A percentile compares a stretch with the other conserved stretches of the same genome.
These are phyloP conservation scores for Scaptomyza hsui DNA, from an alignment of 1,140 invertebrate genomes.

Conservation along the genomic window DNA sequence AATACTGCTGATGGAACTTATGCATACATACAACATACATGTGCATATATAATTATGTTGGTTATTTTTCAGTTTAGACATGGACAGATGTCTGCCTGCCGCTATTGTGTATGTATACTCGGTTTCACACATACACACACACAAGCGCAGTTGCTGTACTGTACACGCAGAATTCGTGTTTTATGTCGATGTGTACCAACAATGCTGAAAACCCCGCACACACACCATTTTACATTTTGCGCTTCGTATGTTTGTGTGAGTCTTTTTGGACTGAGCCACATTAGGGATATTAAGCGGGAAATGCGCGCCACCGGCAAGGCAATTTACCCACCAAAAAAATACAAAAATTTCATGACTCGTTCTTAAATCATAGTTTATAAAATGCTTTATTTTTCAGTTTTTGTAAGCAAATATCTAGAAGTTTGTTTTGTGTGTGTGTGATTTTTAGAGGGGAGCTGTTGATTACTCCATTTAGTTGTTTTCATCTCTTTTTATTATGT, in stretches of 20 bases:
- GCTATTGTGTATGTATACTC: conserved; percentile 68
- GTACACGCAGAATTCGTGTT: conserved; percentile 17
- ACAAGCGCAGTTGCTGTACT: conserved; percentile 26
- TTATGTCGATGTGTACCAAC: conserved; percentile 16
- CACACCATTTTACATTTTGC: conserved; percentile 23
- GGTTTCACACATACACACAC: conserved; percentile 50
- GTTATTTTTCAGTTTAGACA: conserved; percentile 1
- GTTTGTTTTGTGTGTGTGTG: conserved; percentile 32
- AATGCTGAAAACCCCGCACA: conserved; percentile 35
- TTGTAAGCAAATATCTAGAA: conserved; percentile 38
- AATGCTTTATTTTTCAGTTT: conserved; percentile 70
- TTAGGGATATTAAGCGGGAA: conserved; percentile 65
- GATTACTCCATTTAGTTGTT: conserved; percentile 10
- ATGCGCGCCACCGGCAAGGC: conserved; percentile 58
- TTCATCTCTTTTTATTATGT: conserved; percentile 13
- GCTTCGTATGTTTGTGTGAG: conserved; percentile 7
- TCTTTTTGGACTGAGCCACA: conserved; percentile 16
- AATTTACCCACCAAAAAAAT: conserved; percentile 35
- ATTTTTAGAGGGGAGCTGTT: too few species aligned
- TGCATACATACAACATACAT: not conserved
- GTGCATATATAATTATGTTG: conserved; percentile 6
- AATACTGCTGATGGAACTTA: not conserved
- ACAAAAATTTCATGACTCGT: conserved; percentile 9
- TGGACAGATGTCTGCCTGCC: conserved; percentile 33
- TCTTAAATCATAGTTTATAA: conserved; percentile 68